Conservation (phyloP, 2,797 vertebrate genomes). For the Petrocephalus sullivani region DNA sequence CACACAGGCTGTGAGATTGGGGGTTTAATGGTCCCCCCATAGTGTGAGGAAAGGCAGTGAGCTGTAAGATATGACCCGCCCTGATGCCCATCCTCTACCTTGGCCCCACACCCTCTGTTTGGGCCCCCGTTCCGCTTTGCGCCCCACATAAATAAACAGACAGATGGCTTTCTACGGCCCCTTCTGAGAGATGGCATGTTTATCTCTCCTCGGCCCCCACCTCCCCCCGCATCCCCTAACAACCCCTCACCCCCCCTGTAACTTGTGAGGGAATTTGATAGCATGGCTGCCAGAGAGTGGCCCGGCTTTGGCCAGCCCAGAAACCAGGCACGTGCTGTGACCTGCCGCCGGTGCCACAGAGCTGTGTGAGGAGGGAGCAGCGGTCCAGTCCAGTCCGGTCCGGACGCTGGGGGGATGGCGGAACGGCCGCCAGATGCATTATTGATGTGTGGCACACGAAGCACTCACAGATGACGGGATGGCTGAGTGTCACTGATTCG, state of each 20-base stretch:
- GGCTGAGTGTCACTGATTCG: background rate
- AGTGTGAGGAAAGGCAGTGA: background rate
- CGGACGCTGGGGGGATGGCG: too few relatives aligned
- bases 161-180: slow-evolving; percentile 19
- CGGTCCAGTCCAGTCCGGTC: too few relatives aligned
- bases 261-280: slow-evolving; percentile 22
- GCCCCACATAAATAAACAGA: slow-evolving; percentile 19
- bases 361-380: background rate
- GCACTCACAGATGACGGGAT: background rate
- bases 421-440: background rate
- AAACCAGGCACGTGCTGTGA: background rate
- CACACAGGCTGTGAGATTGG: background rate
- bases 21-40: background rate
- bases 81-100: background rate
- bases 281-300: background rate
- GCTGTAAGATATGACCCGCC: background rate
- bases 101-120: background rate
- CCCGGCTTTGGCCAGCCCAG: background rate
- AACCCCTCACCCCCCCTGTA: background rate
- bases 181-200: slow-evolving; percentile 24
- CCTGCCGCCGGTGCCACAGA: background rate
- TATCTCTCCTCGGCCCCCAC: slow-evolving; percentile 9
- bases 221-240: background rate
- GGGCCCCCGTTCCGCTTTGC: background rate
- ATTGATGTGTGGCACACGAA: slow-evolving; percentile 13